Conservation (phyloP, 2,113 vertebrate species). For the Corydoras sp. region DNA sequence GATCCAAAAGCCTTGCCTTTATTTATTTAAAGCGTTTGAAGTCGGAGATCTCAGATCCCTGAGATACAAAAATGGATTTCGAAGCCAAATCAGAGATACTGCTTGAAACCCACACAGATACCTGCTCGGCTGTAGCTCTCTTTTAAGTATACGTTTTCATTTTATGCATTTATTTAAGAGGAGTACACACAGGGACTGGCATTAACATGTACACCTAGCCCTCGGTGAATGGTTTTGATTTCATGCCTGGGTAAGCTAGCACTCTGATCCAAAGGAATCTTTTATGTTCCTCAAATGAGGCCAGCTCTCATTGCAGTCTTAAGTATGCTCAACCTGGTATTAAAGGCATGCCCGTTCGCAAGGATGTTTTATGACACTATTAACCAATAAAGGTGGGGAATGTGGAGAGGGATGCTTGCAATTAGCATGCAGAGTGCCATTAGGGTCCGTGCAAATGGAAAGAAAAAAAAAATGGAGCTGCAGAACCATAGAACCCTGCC, state of each 20-base stretch:
- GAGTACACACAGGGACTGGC: slow-evolving; percentile 22
- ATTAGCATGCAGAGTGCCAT: slow-evolving; percentile 66
- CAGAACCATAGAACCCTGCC: neutral
- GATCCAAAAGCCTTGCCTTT: no score
- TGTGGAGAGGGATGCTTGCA: slow-evolving; percentile 58
- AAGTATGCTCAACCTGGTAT: slow-evolving; percentile 63
- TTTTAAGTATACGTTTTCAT: slow-evolving; percentile 32
- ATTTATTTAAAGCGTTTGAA: no score
- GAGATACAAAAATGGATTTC: no score
- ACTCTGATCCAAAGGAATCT: slow-evolving; percentile 53
- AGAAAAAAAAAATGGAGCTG: slow-evolving; percentile 48
- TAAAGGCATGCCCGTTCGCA: slow-evolving; percentile 54
- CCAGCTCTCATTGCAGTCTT: slow-evolving; percentile 53
- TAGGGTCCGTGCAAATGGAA: slow-evolving; percentile 60
- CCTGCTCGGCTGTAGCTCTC: slow-evolving; percentile 26
- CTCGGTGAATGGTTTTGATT: slow-evolving; percentile 38
- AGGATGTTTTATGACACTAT: slow-evolving; percentile 69
- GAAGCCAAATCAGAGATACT: no score
- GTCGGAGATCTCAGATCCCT: no score
- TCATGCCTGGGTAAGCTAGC: slow-evolving; percentile 41
- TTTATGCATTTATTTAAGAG: slow-evolving; percentile 28
- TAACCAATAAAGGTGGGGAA: slow-evolving; percentile 61
- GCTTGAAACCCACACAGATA: slow-evolving; percentile 6
- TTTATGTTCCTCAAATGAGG: slow-evolving; percentile 62
- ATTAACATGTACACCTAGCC: slow-evolving; percentile 24